Base-by-base conservation (phyloP, 1,140 invertebrate species). In the Eumeta japonica region DNA sequence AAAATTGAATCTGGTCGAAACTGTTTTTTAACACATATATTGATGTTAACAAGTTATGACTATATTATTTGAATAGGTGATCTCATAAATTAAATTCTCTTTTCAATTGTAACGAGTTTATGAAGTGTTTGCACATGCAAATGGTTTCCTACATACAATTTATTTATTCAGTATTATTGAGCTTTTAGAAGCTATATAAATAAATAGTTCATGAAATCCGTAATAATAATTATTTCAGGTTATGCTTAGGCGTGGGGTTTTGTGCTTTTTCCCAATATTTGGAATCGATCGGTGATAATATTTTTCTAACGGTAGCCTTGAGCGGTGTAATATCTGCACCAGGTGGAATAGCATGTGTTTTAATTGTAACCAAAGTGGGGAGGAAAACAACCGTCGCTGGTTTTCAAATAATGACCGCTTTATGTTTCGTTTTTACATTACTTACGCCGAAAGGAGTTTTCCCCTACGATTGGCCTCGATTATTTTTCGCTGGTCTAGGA, bases 181-280 rank as follows among this genome's bases (percentile, higher is more conserved):
- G n/a, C n/a, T n/a, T n/a, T n/a, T n/a, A n/a, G n/a, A n/a, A n/a
- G n/a, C n/a, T n/a, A n/a, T n/a, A n/a, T n/a, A n/a, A n/a, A n/a
- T n/a, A n/a, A n/a, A n/a, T n/a, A n/a, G n/a, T n/a, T n/a, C n/a
- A n/a, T n/a, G n/a, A n/a, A n/a, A n/a, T n/a, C n/a, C n/a, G n/a
- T n/a, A n/a, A n/a, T n/a, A n/a, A n/a, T n/a, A n/a, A n/a, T n/a
- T 41, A 41, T 65, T 62, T 18, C 47, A 76, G 87, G 87, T 63
- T 85, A 20, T 83, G 82, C 15, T 83, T 81, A 20, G 86, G 87
- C 14, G 74, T 88, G 51, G 79, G 82, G 14, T 83, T 87, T 49
- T 89, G 83, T 48, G 85, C 85, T 2, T 82, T 87, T 28, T 81
- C 84, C 0, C 86, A 88, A 56, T 87, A 85, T 48, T 79, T 87